A percentile compares a stretch with the other conserved stretches of the same genome.
phyloP scores from a whole-genome alignment of 1,140 invertebrate genomes.

The Solen grandis region DNA sequence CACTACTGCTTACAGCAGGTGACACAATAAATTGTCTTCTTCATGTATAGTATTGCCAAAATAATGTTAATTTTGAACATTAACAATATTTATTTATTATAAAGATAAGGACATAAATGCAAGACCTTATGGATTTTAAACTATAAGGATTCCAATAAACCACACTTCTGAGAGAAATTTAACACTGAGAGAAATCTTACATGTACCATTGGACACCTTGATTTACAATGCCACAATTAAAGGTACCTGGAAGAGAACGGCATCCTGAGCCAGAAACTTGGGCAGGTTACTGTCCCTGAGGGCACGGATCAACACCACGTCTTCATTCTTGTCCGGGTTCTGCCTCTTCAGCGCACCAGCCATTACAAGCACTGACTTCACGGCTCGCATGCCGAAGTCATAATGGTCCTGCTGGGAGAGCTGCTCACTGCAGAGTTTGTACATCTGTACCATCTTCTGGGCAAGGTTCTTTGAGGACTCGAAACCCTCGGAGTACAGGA shows the following conservation, averaged over 20 bases:
- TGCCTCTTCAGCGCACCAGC: constrained; percentile 81
- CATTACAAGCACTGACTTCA: constrained; percentile 82
- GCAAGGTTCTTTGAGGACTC: constrained; percentile 92
- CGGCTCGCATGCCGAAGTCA: constrained; percentile 94
- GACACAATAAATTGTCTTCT: too few species aligned
- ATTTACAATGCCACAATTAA: too few species aligned
- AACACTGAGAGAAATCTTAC: too few species aligned
- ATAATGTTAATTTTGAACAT: too few species aligned
- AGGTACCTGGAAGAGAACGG: constrained; percentile 80
- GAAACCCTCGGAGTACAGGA: constrained; percentile 95
- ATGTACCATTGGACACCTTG: too few species aligned
- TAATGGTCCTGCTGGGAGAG: constrained; percentile 96
- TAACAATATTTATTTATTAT: too few species aligned
- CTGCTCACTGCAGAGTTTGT: constrained; percentile 95
- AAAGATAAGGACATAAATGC: too few species aligned
- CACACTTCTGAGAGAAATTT: too few species aligned
- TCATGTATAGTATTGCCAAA: too few species aligned
- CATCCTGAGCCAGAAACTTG: constrained; percentile 81
- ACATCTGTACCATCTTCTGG: constrained; percentile 95
- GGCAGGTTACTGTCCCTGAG: constrained; percentile 81
- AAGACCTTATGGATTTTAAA: too few species aligned
- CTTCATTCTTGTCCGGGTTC: constrained; percentile 81
- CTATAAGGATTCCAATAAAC: too few species aligned
- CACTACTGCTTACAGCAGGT: too few species aligned
- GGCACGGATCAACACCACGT: constrained; percentile 80